These are phyloP conservation scores for Cossypha niveicapilla DNA, from an alignment of 2,797 vertebrate genomes.

Conservation along the genomic window DNA sequence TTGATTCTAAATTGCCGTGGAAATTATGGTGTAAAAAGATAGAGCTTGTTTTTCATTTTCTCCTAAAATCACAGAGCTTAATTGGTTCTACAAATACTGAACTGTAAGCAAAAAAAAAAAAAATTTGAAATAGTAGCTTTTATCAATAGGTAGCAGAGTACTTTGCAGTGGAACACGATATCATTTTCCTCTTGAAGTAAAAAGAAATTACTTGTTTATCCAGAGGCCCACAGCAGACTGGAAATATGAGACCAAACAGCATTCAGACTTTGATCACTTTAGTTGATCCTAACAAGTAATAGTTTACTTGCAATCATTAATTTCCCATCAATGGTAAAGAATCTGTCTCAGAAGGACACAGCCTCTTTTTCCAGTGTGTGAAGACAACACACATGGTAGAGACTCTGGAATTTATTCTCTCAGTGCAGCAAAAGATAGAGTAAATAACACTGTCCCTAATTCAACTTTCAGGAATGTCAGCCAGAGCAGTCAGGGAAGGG, in stretches of 20 bases:
- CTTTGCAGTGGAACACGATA: background rate
- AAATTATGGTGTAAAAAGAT: background rate
- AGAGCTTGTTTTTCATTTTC: background rate
- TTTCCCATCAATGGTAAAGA: constrained; percentile 47
- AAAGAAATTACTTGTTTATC: background rate
- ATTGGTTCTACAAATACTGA: background rate
- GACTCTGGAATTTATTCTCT: constrained; percentile 22
- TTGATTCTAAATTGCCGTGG: background rate
- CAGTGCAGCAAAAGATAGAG: constrained; percentile 29
- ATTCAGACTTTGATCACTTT: background rate
- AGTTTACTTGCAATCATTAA: background rate
- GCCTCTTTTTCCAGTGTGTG: background rate
- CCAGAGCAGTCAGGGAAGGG: constrained; percentile 47
- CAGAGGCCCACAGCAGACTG: background rate
- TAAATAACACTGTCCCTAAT: constrained; percentile 62
- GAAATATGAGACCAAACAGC: background rate
- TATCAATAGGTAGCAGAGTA: background rate
- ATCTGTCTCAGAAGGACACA: background rate
- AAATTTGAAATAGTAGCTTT: background rate
- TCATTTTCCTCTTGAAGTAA: background rate
- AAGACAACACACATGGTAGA: constrained; percentile 8
- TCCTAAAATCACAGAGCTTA: background rate
- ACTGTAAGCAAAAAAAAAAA: background rate
- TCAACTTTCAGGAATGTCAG: constrained; percentile 64
- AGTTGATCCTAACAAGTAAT: background rate